phyloP scores from a whole-genome alignment of 1,140 invertebrate species.

The Agrilus planipennis region DNA sequence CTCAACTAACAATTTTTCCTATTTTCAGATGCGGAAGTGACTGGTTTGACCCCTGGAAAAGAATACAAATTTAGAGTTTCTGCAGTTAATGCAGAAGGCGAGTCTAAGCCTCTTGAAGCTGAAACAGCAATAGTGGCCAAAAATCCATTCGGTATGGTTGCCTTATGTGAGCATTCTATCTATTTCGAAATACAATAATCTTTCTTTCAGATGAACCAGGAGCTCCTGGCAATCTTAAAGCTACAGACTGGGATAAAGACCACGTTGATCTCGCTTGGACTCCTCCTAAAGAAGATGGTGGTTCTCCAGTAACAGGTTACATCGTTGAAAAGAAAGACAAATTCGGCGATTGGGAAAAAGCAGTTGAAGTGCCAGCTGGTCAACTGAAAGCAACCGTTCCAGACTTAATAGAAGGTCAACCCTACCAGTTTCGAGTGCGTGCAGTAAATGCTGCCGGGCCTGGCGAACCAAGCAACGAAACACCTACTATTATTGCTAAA shows the following conservation, averaged over 20 bases:
- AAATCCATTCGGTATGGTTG: slow-evolving; percentile 73
- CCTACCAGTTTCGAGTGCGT: slow-evolving; percentile 82
- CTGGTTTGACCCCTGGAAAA: slow-evolving; percentile 75
- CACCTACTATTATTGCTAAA: slow-evolving; percentile 80
- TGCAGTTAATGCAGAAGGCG: slow-evolving; percentile 92
- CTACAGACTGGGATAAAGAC: slow-evolving; percentile 94
- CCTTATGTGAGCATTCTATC: not conserved
- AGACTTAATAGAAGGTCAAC: slow-evolving; percentile 80
- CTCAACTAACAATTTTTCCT: slow-evolving; percentile 6
- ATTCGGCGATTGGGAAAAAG: slow-evolving; percentile 90
- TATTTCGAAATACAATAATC: slow-evolving; percentile 1
- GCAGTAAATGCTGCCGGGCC: slow-evolving; percentile 90
- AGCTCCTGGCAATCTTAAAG: slow-evolving; percentile 78
- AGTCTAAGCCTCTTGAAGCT: slow-evolving; percentile 85
- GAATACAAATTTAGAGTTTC: slow-evolving; percentile 92
- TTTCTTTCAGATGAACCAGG: slow-evolving; percentile 82
- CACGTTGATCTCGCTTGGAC: slow-evolving; percentile 84
- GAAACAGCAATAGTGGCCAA: slow-evolving; percentile 83
- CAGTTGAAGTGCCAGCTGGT: slow-evolving; percentile 65
- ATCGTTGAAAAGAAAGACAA: slow-evolving; percentile 90
- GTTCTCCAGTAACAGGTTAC: slow-evolving; percentile 77
- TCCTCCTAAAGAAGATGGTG: slow-evolving; percentile 69
- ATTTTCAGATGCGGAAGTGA: slow-evolving; percentile 61
- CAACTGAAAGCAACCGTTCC: slow-evolving; percentile 75
- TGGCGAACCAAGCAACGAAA: slow-evolving; percentile 79